phyloP scores from a whole-genome alignment of 2,888 invertebrate genomes.

The Boloria selene region DNA sequence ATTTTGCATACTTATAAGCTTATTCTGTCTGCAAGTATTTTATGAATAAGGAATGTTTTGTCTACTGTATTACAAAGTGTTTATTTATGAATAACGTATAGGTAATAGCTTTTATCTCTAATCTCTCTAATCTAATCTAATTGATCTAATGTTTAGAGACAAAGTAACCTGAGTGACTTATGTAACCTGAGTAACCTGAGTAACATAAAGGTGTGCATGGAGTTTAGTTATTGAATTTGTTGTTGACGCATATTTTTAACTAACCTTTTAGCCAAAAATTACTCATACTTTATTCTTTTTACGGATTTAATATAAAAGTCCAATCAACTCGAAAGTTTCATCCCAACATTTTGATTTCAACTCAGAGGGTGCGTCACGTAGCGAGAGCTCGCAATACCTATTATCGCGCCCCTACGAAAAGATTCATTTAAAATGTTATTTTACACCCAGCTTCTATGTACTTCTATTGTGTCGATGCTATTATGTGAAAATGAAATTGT shows the following conservation, averaged over 20 bases:
- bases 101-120: too few species aligned
- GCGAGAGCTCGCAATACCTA: conserved; percentile 70
- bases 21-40: conserved; percentile 25
- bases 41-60: conserved; percentile 15
- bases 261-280: not conserved
- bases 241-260: not conserved
- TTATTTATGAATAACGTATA: not conserved
- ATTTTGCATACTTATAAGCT: conserved; percentile 32
- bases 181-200: too few species aligned
- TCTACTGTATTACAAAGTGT: not conserved
- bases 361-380: conserved; percentile 68
- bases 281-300: not conserved
- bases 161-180: too few species aligned
- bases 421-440: conserved; percentile 83
- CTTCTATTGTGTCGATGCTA: conserved; percentile 63
- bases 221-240: not conserved
- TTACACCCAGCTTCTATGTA: conserved; percentile 74
- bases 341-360: conserved; percentile 66
- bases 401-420: conserved; percentile 75
- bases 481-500: conserved; percentile 54
- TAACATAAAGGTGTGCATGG: too few species aligned
- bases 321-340: conserved; percentile 48
- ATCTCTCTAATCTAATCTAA: too few species aligned
- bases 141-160: too few species aligned
- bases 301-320: conserved; percentile 44